These are phyloP conservation scores for Monochamus alternatus DNA, from an alignment of 2,888 invertebrate genomes.

Conservation along the genomic window DNA sequence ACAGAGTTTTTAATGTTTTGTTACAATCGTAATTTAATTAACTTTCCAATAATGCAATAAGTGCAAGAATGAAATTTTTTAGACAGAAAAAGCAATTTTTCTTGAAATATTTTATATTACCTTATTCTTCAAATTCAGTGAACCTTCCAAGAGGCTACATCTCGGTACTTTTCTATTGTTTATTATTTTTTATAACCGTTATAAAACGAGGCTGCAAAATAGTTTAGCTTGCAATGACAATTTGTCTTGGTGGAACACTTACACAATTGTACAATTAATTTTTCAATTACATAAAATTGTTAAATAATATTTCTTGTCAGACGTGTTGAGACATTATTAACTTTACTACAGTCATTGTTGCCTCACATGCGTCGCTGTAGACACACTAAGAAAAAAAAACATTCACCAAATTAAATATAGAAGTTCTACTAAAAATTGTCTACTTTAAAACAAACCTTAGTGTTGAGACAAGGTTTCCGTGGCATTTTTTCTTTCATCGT, in stretches of 20 bases:
- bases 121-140: too few species aligned
- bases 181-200: constrained; percentile 3
- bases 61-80: too few species aligned
- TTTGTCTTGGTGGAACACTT: background rate
- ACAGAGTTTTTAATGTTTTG: too few species aligned
- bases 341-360: background rate
- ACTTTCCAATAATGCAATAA: too few species aligned
- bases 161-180: background rate
- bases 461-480: too few species aligned
- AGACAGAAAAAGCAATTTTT: too few species aligned
- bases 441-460: too few species aligned
- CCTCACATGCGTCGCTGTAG: background rate
- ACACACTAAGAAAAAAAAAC: background rate
- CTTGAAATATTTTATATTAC: too few species aligned
- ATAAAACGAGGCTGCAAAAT: background rate
- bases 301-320: constrained; percentile 7
- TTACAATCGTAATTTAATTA: too few species aligned
- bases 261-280: constrained; percentile 10
- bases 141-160: too few species aligned
- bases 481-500: too few species aligned
- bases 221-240: background rate
- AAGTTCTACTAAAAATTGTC: background rate
- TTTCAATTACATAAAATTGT: constrained; percentile 13
- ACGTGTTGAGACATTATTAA: constrained; percentile 14
- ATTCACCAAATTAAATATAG: too few species aligned